Base-by-base conservation (phyloP, 2,797 vertebrate species). In the Gobio occitaniae region DNA sequence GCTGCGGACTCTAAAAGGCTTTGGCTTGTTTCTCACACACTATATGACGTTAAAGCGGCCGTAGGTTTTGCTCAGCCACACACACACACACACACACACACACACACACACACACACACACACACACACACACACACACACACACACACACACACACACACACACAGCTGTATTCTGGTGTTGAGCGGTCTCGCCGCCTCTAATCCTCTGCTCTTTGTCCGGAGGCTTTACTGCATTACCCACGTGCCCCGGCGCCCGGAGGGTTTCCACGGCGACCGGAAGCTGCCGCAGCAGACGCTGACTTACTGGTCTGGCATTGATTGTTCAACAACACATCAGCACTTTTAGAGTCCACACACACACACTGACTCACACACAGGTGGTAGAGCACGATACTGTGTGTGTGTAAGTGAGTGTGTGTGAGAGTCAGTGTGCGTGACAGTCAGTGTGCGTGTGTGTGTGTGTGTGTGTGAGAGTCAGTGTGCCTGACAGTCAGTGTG, bases 181-280 rank as follows among this genome's bases (percentile, higher is more conserved):
- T 16, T 32, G 16, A 65, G 63, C 29, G 15, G 63, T 54, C 52
- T 54, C 16, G 16, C 7, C 7, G 29, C 61, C 63, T 65, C 13
- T 65, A 32, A 65, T 65, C 63, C 63, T 32, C 63, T 15, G 29
- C 29, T 65, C 29, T 65, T 65, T 65, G 77, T 79, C 41, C 47
- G 16, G 2, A 77, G 61, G 77, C 76, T 50, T 79, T 79, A 79
- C 54, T 16, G 41, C 4, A 15, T 65, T 65, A 66, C 77, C 77
- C 77, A 79, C 25, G 77, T 79, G 77, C 25, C 61, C 59, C 41
- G 56, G 77, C 38, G 41, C 10, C 61, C n/a, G 61, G 36, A 79
- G 65, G 17, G 77, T 79, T 66, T 48, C 77, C 77, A 79, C 77
- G 21, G 77, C 16, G 63, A 79, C 38, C 47, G 59, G 77, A 79